Evolutionary conservation across 2,113 vertebrate species (phyloP), one percentile per base, ranked within the genome.

Genomic region (Atherinomorus stipes): DNA sequence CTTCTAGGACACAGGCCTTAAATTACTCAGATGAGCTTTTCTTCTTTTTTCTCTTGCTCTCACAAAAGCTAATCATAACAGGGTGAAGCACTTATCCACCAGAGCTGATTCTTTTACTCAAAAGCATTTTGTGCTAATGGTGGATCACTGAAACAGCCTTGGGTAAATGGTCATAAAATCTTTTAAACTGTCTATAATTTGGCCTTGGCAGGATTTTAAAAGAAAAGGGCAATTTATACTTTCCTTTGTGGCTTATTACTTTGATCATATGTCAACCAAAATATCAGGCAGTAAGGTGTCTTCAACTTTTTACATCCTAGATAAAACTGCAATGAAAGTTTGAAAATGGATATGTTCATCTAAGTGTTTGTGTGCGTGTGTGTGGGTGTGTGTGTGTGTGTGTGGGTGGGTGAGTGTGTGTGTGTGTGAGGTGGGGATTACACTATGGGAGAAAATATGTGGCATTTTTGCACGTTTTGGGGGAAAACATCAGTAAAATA

Each of bases 381-480:
- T n/a, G n/a, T n/a, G n/a, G n/a, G n/a, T n/a, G n/a, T n/a, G n/a
- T n/a, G n/a, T n/a, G n/a, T n/a, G n/a, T n/a, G n/a, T n/a, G n/a
- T n/a, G n/a, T n/a, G n/a, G n/a, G n/a, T n/a, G n/a, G n/a, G n/a
- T n/a, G n/a, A n/a, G n/a, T n/a, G n/a, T n/a, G n/a, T n/a, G n/a
- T n/a, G n/a, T n/a, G n/a, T n/a, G n/a, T n/a, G n/a, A n/a, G n/a
- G n/a, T n/a, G n/a, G n/a, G n/a, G n/a, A n/a, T n/a, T n/a, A n/a
- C n/a, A n/a, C n/a, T n/a, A n/a, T n/a, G n/a, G 79, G 53, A 78
- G 74, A 85, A 80, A 86, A 86, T 61, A 63, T 74, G 69, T 83
- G 89, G 77, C 88, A 81, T 90, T 85, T 89, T 80, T 88, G 78
- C 83, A 82, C 82, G 87, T 87, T n/a, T 78, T 82, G 85, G 81